phyloP scores from a whole-genome alignment of 2,888 invertebrate species.

The Odontothrips loti region DNA sequence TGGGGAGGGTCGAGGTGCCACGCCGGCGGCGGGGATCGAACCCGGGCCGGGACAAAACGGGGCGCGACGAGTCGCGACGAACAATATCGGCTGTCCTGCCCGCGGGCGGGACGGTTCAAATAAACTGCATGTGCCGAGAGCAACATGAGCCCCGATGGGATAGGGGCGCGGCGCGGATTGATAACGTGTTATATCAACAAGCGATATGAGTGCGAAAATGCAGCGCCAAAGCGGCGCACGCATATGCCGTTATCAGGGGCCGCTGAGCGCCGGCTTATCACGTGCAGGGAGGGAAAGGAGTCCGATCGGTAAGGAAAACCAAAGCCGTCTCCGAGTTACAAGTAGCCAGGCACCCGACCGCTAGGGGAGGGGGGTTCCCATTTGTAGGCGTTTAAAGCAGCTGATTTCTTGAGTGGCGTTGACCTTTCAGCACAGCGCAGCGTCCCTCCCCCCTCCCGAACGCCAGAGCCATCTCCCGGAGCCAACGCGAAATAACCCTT shows the following conservation, averaged over 20 bases:
- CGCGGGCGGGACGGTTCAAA: too few species aligned
- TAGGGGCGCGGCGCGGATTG: not conserved
- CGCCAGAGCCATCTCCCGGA: not conserved
- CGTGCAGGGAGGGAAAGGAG: not conserved
- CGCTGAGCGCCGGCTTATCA: not conserved
- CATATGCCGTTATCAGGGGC: not conserved
- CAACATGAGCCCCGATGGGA: too few species aligned
- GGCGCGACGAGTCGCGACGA: too few species aligned
- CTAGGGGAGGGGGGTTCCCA: not conserved
- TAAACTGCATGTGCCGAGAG: too few species aligned
- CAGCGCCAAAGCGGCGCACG: not conserved
- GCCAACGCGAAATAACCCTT: conserved; percentile 27
- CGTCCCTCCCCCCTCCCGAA: not conserved
- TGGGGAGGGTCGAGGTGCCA: too few species aligned
- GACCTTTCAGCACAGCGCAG: too few species aligned
- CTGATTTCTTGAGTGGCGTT: too few species aligned
- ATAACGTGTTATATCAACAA: not conserved
- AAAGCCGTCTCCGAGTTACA: not conserved
- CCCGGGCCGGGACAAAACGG: too few species aligned
- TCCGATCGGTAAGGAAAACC: not conserved
- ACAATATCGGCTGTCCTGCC: too few species aligned
- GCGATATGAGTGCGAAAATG: not conserved
- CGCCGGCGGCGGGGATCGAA: too few species aligned
- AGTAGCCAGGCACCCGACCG: not conserved
- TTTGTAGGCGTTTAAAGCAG: not conserved